Evolutionary conservation across 2,888 invertebrate species (phyloP), one percentile per base, ranked within the genome.

Genomic region (Trissoscelio sp.): DNA sequence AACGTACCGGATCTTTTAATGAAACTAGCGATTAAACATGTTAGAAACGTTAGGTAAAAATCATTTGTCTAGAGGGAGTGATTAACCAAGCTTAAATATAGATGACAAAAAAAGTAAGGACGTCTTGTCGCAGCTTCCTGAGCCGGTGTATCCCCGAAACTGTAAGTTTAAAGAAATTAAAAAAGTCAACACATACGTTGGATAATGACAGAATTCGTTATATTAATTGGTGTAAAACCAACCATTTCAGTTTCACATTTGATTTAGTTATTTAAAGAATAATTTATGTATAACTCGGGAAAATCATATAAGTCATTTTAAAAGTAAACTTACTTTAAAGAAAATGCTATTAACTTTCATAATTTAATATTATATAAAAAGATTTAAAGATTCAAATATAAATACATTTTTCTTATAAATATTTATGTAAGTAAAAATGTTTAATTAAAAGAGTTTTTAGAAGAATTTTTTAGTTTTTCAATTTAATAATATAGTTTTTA

Each of bases 121-220:
- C 85, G 89, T 85, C 88, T 86, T 88, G 89, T 87, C 87, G 89
- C 85, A 88, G 88, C 88, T 89, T 87, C 89, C 88, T 87, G 86
- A 87, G 87, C 88, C 88, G 86, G 86, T n/a, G 85, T 86, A 86
- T 89, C 89, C 89, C 87, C 87, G 88, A 88, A 89, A 91, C 91
- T 91, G 91, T 89, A 91, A 91, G 89, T 89, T 91, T 85, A 91
- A 91, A 91, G 88, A 91, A 90, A 91, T 91, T 91, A 91, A 91
- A 91, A 91, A 87, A 88, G 86, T 91, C 90, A 89, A 87, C 83
- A 88, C 85, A 88, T 58, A 72, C 12, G 48, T 62, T 70, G 34
- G 18, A 70, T 42, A 37, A 64, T 3, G 78, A 28, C 34, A 58
- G 9, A 14, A 57, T 57, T 34, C 16, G 34, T 34, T 31, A 48